These are phyloP conservation scores for Drosophila elegans DNA, from an alignment of 1,140 invertebrate genomes.

Conservation along the genomic window DNA sequence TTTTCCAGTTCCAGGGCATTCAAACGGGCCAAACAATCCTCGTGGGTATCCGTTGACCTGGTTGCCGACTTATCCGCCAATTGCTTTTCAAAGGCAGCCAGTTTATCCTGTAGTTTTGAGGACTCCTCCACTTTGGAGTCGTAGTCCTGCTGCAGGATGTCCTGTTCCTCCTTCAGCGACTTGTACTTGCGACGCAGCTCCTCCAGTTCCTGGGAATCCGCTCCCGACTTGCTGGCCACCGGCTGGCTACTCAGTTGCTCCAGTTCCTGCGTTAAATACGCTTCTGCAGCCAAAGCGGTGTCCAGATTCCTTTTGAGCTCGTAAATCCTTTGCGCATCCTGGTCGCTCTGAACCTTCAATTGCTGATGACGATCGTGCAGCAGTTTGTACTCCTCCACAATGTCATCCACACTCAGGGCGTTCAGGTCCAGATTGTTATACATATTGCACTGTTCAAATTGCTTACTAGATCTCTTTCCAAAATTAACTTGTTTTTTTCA, in stretches of 20 bases:
- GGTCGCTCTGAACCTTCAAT: conserved; percentile 52
- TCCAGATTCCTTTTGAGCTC: conserved; percentile 76
- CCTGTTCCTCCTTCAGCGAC: conserved; percentile 48
- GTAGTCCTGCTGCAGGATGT: conserved; percentile 63
- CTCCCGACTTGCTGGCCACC: neutral
- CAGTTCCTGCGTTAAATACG: conserved; percentile 74
- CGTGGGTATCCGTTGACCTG: conserved; percentile 31
- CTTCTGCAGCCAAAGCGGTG: conserved; percentile 66
- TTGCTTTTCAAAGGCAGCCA: conserved; percentile 33
- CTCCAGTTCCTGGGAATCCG: conserved; percentile 51
- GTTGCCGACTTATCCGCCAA: conserved; percentile 9
- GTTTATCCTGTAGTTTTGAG: conserved; percentile 20
- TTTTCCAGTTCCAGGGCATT: conserved; percentile 64
- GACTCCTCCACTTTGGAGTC: conserved; percentile 58
- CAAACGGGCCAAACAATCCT: conserved; percentile 44
- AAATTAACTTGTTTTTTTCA: neutral
- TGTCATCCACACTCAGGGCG: conserved; percentile 64
- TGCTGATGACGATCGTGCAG: conserved; percentile 64
- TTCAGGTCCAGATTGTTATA: conserved; percentile 59
- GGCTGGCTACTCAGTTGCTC: conserved; percentile 57
- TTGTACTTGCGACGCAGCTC: conserved; percentile 64
- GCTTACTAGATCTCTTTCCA: too few relatives aligned
- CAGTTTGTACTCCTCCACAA: conserved; percentile 73
- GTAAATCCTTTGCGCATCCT: conserved; percentile 73
- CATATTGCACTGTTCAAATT: conserved; percentile 37